phyloP scores from a whole-genome alignment of 2,113 vertebrate genomes.

The Cephalopholis sonnerati region DNA sequence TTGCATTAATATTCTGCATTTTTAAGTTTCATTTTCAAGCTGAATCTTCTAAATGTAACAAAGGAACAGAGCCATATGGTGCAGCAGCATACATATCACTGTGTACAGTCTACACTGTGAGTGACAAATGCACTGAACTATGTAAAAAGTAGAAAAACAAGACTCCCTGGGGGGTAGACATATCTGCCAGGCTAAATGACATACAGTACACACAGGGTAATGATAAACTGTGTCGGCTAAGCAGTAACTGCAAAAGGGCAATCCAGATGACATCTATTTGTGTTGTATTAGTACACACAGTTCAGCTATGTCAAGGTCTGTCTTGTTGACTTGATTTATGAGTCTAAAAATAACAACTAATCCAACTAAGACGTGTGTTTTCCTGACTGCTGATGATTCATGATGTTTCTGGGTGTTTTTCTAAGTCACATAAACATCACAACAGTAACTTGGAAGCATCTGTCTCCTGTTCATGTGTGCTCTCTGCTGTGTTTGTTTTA shows the following conservation, averaged over 20 bases:
- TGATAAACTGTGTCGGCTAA: background rate
- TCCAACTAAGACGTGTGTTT: background rate
- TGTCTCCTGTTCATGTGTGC: background rate
- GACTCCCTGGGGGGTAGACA: background rate
- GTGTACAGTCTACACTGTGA: background rate
- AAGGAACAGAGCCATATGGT: background rate
- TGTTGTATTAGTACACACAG: background rate
- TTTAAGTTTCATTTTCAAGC: background rate
- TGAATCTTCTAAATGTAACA: background rate
- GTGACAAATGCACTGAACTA: background rate
- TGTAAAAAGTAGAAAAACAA: background rate
- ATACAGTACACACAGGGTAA: background rate
- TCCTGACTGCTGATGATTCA: background rate
- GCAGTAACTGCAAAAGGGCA: slow-evolving; percentile 6
- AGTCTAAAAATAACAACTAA: slow-evolving; percentile 23
- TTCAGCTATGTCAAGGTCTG: slow-evolving; percentile 2
- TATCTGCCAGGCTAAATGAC: background rate
- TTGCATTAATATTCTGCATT: slow-evolving; percentile 40
- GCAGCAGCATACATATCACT: background rate
- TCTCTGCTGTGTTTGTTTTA: background rate
- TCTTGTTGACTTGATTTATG: slow-evolving; percentile 32
- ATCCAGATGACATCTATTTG: background rate
- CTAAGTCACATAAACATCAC: background rate
- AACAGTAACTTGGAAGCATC: background rate
- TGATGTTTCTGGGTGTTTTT: background rate